A percentile compares a stretch with the other conserved stretches of the same genome.
phyloP scores from a whole-genome alignment of 2,888 invertebrate genomes.

The Diarsia brunnea region DNA sequence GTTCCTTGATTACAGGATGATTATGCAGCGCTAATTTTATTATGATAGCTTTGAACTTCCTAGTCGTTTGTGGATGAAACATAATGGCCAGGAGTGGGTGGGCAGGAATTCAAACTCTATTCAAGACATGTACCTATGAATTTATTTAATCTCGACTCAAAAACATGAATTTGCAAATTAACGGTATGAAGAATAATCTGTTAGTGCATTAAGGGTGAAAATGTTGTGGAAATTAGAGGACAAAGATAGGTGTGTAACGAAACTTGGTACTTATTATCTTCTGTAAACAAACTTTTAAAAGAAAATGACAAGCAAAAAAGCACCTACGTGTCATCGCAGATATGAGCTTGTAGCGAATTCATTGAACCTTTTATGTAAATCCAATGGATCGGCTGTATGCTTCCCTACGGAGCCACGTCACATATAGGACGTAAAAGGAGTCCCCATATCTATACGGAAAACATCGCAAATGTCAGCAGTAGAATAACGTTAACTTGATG shows the following conservation, averaged over 20 bases:
- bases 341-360: conserved; percentile 61
- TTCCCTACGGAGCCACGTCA: conserved; percentile 64
- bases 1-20: conserved; percentile 14
- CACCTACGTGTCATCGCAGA: conserved; percentile 63
- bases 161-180: not conserved
- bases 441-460: conserved; percentile 43
- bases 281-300: not conserved
- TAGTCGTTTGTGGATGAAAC: not conserved
- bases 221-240: not conserved
- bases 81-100: not conserved
- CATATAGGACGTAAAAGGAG: conserved; percentile 52
- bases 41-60: conserved; percentile 12
- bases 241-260: not conserved
- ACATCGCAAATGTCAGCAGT: conserved; percentile 53
- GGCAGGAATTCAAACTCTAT: not conserved
- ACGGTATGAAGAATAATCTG: not conserved
- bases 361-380: conserved; percentile 78
- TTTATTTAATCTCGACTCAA: not conserved
- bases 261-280: not conserved
- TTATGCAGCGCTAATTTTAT: conserved; percentile 30
- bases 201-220: not conserved
- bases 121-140: not conserved
- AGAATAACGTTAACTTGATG: conserved; percentile 51
- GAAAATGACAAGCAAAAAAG: conserved; percentile 25
- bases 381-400: conserved; percentile 72